Evolutionary conservation across 2,113 vertebrate genomes (phyloP).

Genomic region (Excalfactoria chinensis): DNA sequence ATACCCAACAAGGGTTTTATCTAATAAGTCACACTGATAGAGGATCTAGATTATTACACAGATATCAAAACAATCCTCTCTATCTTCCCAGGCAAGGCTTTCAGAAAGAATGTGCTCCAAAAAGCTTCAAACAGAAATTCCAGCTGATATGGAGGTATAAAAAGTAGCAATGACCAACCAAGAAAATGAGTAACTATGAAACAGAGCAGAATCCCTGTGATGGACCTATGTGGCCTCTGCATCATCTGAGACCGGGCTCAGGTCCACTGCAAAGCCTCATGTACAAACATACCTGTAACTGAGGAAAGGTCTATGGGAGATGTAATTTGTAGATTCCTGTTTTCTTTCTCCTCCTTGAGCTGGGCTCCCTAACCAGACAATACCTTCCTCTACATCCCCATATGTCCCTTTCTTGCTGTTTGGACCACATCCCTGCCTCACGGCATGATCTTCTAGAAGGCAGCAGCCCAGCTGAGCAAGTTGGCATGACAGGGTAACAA

Average conservation of each 20-base stretch:
- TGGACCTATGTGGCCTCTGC: neutral
- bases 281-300: neutral
- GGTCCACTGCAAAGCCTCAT: neutral
- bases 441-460: neutral
- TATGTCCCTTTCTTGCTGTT: neutral
- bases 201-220: too few species aligned
- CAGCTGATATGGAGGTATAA: fast-evolving
- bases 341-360: neutral
- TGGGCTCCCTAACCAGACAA: fast-evolving
- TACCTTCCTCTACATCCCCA: neutral
- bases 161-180: neutral
- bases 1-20: neutral
- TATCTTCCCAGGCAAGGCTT: neutral
- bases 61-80: neutral
- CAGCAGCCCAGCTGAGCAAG: neutral
- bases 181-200: neutral
- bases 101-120: neutral
- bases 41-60: neutral
- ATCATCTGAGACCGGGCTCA: neutral
- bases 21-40: neutral
- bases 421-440: fast-evolving
- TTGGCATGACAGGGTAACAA: neutral
- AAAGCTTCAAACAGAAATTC: neutral
- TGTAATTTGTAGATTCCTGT: neutral
- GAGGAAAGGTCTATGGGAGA: neutral